A percentile compares a stretch with the other conserved stretches of the same genome.
phyloP scores from a whole-genome alignment of 2,797 vertebrate genomes.

The Manis javanica region DNA sequence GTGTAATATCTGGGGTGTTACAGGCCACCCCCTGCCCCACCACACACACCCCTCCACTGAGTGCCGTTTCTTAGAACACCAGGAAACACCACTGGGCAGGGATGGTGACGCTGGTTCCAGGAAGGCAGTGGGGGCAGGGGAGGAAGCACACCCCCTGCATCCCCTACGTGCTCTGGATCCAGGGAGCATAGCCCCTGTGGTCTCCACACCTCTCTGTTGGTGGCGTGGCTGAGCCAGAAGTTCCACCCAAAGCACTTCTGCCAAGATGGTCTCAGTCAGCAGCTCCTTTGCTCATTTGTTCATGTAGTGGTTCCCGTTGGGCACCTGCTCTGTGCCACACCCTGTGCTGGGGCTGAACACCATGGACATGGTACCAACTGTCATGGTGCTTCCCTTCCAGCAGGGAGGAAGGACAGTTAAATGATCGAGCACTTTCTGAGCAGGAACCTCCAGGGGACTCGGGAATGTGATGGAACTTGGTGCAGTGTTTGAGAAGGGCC shows the following conservation, averaged over 20 bases:
- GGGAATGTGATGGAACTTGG: background rate
- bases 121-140: background rate
- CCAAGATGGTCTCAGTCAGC: accelerated
- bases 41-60: accelerated
- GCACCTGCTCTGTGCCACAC: accelerated
- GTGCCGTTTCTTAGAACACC: background rate
- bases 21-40: background rate
- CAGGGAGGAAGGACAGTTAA: background rate
- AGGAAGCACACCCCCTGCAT: background rate
- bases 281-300: too few relatives aligned
- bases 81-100: accelerated
- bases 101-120: background rate
- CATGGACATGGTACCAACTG: accelerated
- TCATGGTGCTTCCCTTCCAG: background rate
- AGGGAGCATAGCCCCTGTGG: accelerated
- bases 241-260: background rate
- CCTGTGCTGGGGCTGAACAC: background rate
- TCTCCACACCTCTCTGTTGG: too few relatives aligned
- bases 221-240: background rate
- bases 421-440: background rate
- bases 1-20: accelerated
- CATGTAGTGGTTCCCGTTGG: background rate
- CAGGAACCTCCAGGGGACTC: background rate
- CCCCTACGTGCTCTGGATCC: background rate
- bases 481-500: background rate